Evolutionary conservation across 2,113 vertebrate species (phyloP), one percentile per base, ranked within the genome.

Genomic region (Anarrhichthys ocellatus): DNA sequence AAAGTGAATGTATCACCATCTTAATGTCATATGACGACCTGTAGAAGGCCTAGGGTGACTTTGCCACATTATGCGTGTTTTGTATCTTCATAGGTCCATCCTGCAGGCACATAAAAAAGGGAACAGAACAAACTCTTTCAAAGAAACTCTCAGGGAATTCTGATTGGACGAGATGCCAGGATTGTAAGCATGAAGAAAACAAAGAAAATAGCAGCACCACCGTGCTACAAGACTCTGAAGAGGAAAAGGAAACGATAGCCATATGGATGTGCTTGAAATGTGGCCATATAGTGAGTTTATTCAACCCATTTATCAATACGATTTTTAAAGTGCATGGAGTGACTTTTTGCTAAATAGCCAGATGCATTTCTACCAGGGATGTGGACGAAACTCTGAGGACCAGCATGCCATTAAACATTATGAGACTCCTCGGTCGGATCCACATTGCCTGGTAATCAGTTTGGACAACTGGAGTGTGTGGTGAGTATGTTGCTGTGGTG

Each of bases 241-340:
- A 95, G 54, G 95, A 95, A 50, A 24, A 69, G 13, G 96, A 95
- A 85, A 77, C 87, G 24, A 85, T 91, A 50, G 82, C 90, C 0
- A 73, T 98, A 87, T 99, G 98, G 98, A 93, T 98, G 80, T 99
- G 98, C 94, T 94, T 99, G 80, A 98, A 98, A 95, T 99, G 98
- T 85, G 97, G 97, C 69, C 96, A 99, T 73, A 96, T 95, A 94
- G 98, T 99, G 95, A 90, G 95, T 34, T 54, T 20, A 22, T 22
- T 17, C 3, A 18, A 6, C 4, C 18, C 0, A 9, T 64, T 77
- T 18, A 8, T 66, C 10, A 3, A n/a, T 72, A 10, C 6, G 9
- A 64, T 54, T 82, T 27, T 67, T n/a, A 75, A 4, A 15, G 4
- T 20, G 20, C 1, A 1, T 79, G 5, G 59, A 64, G 1, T 7